phyloP scores from a whole-genome alignment of 2,113 vertebrate species.

The Hyla sarda region DNA sequence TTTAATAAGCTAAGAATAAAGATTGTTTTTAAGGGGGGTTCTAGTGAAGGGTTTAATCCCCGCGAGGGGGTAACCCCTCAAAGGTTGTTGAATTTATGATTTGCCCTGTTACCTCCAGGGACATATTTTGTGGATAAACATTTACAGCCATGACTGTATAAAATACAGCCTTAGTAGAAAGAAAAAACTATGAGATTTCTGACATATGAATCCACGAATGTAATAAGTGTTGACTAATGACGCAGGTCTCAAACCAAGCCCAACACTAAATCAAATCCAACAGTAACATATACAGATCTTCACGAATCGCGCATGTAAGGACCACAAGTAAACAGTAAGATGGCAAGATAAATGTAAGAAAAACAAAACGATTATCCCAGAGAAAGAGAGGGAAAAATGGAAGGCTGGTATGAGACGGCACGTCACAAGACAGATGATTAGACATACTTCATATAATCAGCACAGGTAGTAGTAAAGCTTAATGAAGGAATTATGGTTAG shows the following conservation, averaged over 20 bases:
- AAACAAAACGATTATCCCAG: neutral
- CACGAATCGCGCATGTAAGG: neutral
- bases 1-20: no score
- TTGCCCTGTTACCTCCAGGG: no score
- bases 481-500: conserved; percentile 40
- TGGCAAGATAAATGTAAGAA: neutral
- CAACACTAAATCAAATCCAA: neutral
- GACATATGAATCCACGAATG: neutral
- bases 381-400: neutral
- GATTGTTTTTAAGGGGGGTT: no score
- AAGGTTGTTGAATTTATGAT: no score
- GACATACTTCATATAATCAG: conserved; percentile 48
- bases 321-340: neutral
- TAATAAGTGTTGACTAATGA: neutral
- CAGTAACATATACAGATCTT: neutral
- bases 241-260: neutral
- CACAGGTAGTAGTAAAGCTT: conserved; percentile 52
- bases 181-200: neutral
- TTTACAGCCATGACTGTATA: no score
- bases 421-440: conserved; percentile 30
- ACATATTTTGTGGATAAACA: no score
- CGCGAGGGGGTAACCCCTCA: no score
- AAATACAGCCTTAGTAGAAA: no score
- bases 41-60: no score
- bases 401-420: conserved; percentile 9